Conservation (phyloP, 2,888 invertebrate species). For the Stramonita haemastoma region DNA sequence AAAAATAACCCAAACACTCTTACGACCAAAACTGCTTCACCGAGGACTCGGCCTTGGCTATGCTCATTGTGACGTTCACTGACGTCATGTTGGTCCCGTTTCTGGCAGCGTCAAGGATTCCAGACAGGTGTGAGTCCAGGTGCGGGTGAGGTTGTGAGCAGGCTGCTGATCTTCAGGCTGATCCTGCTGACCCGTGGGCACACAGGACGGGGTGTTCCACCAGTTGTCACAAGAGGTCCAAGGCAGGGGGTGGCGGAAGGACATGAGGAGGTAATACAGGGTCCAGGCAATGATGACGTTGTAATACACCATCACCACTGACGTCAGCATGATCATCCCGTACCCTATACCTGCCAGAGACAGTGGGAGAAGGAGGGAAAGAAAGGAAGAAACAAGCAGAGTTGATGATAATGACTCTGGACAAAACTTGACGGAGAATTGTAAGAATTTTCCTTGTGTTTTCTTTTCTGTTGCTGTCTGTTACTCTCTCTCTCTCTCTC, state of each 20-base stretch:
- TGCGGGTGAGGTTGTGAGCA: background rate
- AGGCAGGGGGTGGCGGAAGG: conserved; percentile 72
- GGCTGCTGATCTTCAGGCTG: background rate
- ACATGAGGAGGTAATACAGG: conserved; percentile 74
- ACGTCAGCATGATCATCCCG: conserved; percentile 73
- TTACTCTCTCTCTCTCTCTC: no score
- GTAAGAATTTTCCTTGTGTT: no score
- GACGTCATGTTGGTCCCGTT: background rate
- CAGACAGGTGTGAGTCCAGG: background rate
- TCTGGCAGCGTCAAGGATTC: background rate
- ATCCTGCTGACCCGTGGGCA: background rate
- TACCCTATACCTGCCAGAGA: conserved; percentile 73
- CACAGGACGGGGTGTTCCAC: conserved; percentile 67
- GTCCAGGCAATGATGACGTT: conserved; percentile 76
- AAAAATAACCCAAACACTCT: background rate
- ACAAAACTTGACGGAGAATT: no score
- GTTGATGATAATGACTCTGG: no score
- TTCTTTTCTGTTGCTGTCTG: no score
- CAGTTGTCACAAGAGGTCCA: conserved; percentile 74
- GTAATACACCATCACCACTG: conserved; percentile 75
- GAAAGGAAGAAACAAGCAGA: no score
- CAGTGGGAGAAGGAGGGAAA: background rate
- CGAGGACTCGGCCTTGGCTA: background rate
- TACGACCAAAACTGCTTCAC: conserved; percentile 5
- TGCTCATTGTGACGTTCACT: background rate